These are phyloP conservation scores for Mycteria americana DNA, from an alignment of 2,797 vertebrate species.

Conservation along the genomic window DNA sequence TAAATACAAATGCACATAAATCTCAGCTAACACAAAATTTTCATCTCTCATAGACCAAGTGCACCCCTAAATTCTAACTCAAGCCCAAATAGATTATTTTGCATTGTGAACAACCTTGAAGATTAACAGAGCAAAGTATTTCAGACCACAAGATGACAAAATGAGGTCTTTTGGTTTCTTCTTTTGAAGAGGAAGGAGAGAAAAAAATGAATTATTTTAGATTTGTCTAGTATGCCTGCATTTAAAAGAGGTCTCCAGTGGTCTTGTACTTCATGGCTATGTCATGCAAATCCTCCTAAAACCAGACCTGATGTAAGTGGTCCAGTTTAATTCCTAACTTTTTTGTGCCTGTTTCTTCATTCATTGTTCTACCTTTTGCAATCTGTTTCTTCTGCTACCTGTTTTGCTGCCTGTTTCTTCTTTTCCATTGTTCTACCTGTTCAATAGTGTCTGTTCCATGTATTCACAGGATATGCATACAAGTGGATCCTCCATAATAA, in stretches of 20 bases:
- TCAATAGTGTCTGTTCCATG: accelerated
- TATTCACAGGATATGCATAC: background rate
- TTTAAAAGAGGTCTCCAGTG: background rate
- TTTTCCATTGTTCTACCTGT: background rate
- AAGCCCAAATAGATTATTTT: background rate
- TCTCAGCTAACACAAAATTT: background rate
- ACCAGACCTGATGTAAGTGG: background rate
- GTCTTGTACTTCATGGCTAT: background rate
- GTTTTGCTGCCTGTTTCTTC: no score
- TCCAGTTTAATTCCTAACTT: background rate
- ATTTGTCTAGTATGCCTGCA: accelerated
- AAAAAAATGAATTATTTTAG: background rate
- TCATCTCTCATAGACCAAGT: background rate
- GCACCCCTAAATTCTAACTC: background rate
- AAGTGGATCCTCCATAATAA: background rate
- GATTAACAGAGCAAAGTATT: background rate
- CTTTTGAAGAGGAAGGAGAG: background rate
- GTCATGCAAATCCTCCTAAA: background rate
- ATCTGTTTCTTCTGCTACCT: no score
- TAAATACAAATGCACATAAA: background rate
- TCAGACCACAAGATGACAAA: background rate
- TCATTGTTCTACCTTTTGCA: background rate
- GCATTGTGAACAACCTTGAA: background rate
- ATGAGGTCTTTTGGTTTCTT: accelerated
- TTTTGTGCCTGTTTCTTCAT: background rate